These are phyloP conservation scores for Aplocera efformata DNA, from an alignment of 2,888 invertebrate species.

Conservation along the genomic window DNA sequence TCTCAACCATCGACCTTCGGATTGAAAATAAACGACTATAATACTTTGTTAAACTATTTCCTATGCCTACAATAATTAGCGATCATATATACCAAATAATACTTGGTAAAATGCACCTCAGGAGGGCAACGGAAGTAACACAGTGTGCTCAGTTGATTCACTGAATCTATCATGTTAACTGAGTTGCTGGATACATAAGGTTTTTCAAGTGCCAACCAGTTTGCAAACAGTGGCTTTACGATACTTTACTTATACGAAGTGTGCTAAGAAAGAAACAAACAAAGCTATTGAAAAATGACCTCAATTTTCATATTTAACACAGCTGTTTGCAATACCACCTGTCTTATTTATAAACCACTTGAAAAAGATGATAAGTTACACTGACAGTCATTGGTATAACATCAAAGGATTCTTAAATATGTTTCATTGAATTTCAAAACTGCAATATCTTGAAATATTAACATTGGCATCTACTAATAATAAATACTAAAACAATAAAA, in stretches of 20 bases:
- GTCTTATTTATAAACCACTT: conserved; percentile 48
- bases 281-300: conserved; percentile 10
- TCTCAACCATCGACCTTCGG: too few species aligned
- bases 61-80: too few species aligned
- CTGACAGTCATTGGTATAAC: conserved; percentile 25
- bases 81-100: too few species aligned
- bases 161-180: background rate
- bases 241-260: conserved; percentile 27
- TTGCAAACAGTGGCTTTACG: conserved; percentile 30
- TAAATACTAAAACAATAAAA: too few species aligned
- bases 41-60: too few species aligned
- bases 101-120: too few species aligned
- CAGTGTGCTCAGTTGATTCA: too few species aligned
- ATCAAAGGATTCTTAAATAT: conserved; percentile 16
- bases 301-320: conserved; percentile 17
- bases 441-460: too few species aligned
- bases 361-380: conserved; percentile 38
- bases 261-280: conserved; percentile 38
- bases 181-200: background rate
- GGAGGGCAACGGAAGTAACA: too few species aligned
- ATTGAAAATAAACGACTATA: too few species aligned
- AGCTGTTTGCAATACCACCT: conserved; percentile 20
- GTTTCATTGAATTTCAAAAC: too few species aligned
- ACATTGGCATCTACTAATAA: too few species aligned
- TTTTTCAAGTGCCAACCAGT: conserved; percentile 36